A percentile compares a stretch with the other conserved stretches of the same genome.
Evolutionary conservation across 2,797 vertebrate species (phyloP).

Genomic region (Falco concolor): DNA sequence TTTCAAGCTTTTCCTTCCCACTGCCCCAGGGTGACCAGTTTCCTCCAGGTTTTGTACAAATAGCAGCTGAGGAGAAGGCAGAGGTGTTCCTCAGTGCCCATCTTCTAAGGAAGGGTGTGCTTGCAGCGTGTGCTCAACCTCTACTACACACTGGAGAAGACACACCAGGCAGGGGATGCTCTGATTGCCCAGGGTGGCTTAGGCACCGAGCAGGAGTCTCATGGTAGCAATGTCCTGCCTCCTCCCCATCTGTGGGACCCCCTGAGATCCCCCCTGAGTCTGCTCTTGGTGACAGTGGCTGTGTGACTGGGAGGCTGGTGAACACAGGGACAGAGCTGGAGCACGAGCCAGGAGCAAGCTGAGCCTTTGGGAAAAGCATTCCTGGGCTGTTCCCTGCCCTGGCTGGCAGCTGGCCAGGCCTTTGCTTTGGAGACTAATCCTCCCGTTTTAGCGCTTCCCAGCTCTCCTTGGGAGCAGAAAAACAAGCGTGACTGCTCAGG

Average conservation of each 20-base stretch:
- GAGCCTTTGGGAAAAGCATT: not conserved
- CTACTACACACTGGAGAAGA: not conserved
- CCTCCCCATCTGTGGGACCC: not conserved
- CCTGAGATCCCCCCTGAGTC: fast-evolving
- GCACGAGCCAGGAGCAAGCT: fast-evolving
- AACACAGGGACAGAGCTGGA: not conserved
- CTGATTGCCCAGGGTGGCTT: not conserved
- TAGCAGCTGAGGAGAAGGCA: not conserved
- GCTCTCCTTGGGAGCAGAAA: not conserved
- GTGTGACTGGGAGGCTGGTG: not conserved
- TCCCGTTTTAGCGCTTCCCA: not conserved
- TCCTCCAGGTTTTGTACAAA: not conserved
- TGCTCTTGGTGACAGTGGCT: not conserved
- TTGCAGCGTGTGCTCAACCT: not conserved
- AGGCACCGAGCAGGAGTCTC: not conserved
- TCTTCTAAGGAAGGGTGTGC: not conserved
- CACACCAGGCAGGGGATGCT: not conserved
- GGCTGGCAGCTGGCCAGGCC: not conserved
- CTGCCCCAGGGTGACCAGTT: not conserved
- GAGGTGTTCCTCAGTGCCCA: not conserved
- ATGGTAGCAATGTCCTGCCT: not conserved
- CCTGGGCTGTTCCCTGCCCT: not conserved
- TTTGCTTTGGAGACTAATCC: constrained; percentile 38
- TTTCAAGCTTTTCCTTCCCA: not conserved
- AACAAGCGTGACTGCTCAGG: not conserved